phyloP scores from a whole-genome alignment of 2,797 vertebrate genomes.

The Chelon labrosus region DNA sequence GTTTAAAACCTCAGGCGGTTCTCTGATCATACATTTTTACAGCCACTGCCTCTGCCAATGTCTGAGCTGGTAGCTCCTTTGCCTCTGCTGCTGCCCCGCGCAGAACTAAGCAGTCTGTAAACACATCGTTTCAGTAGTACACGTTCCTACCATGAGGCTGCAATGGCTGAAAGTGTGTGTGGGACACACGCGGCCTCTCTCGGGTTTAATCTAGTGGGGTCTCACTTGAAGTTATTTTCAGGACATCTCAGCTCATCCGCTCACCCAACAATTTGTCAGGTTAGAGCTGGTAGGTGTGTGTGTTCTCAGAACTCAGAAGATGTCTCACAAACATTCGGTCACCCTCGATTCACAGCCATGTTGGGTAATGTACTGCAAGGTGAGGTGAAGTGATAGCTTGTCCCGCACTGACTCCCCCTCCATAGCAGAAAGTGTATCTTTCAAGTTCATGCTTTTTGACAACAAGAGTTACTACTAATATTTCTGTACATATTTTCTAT shows the following conservation, averaged over 20 bases:
- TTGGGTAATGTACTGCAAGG: slow-evolving; percentile 60
- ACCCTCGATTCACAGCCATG: slow-evolving; percentile 53
- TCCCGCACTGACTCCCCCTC: slow-evolving; percentile 8
- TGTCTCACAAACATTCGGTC: slow-evolving; percentile 13
- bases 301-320: slow-evolving; percentile 35
- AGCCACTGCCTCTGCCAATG: slow-evolving; percentile 46
- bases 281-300: slow-evolving; percentile 59
- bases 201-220: neutral
- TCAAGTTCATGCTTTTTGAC: slow-evolving; percentile 1
- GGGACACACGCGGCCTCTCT: slow-evolving; percentile 7
- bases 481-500: neutral
- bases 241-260: slow-evolving; percentile 47
- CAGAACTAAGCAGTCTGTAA: slow-evolving; percentile 16
- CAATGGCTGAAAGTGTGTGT: slow-evolving; percentile 6
- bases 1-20: slow-evolving; percentile 76
- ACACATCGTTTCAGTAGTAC: slow-evolving; percentile 27
- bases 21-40: slow-evolving; percentile 77
- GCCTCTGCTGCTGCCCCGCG: slow-evolving; percentile 13
- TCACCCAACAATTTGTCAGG: slow-evolving; percentile 59
- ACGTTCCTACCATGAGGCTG: slow-evolving; percentile 6
- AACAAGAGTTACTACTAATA: neutral
- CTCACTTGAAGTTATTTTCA: slow-evolving; percentile 66
- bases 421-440: neutral
- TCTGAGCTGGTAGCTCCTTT: slow-evolving; percentile 55
- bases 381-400: slow-evolving; percentile 45